phyloP scores from a whole-genome alignment of 2,113 vertebrate species.

The Recurvirostra avosetta region DNA sequence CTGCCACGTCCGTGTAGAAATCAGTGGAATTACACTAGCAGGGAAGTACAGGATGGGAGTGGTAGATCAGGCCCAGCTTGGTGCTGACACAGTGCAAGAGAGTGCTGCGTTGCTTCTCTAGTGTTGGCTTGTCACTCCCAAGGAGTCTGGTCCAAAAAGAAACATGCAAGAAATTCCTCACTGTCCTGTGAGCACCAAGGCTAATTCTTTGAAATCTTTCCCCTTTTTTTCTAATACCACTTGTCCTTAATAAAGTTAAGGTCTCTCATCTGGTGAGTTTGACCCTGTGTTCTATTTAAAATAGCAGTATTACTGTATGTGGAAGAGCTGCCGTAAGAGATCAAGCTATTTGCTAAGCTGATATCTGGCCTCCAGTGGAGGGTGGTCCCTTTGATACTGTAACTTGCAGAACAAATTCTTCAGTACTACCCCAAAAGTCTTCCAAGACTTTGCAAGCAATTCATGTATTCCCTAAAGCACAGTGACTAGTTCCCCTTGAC shows the following conservation, averaged over 20 bases:
- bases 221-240: background rate
- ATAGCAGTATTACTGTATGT: background rate
- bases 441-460: background rate
- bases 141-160: background rate
- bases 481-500: background rate
- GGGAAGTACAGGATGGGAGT: background rate
- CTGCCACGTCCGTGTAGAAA: background rate
- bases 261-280: background rate
- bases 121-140: background rate
- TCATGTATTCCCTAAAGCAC: background rate
- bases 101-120: background rate
- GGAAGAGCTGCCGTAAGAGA: background rate
- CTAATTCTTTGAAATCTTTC: background rate
- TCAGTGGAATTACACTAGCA: background rate
- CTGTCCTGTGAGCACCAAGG: background rate
- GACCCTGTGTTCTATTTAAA: background rate
- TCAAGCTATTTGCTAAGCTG: background rate
- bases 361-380: background rate
- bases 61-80: background rate
- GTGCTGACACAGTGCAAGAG: background rate
- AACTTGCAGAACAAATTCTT: background rate
- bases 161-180: background rate
- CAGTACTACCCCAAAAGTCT: background rate
- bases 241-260: background rate
- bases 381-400: background rate